Conservation (phyloP, 2,797 vertebrate genomes). For the Takifugu ocellatus region DNA sequence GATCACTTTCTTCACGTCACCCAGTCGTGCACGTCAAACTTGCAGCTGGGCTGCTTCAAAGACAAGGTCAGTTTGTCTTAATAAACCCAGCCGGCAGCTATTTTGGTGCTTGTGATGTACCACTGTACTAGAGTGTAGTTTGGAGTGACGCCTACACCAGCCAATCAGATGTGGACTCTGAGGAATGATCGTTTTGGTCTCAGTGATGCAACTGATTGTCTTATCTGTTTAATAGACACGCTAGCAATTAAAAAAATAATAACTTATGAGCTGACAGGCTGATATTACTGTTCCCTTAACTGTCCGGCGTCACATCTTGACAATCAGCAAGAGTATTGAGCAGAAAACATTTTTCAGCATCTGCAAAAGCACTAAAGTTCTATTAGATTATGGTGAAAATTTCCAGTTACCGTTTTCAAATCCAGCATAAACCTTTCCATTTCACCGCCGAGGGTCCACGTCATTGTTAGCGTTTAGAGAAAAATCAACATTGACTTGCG, state of each 20-base stretch:
- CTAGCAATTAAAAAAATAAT: no score
- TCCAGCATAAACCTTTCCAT: slow-evolving; percentile 38
- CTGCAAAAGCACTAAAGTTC: slow-evolving; percentile 13
- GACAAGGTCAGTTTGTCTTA: no score
- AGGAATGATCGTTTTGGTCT: no score
- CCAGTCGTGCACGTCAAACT: slow-evolving; percentile 5
- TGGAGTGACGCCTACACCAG: slow-evolving; percentile 2
- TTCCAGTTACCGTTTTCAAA: slow-evolving; percentile 36
- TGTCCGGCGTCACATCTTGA: no score
- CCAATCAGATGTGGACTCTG: no score
- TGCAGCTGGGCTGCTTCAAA: neutral
- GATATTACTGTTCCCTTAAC: no score
- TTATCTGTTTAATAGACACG: no score
- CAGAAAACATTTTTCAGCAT: slow-evolving; percentile 27
- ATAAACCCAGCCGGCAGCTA: no score
- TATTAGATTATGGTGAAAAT: slow-evolving; percentile 20
- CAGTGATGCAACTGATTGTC: no score
- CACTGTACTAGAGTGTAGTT: no score
- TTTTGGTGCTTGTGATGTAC: no score
- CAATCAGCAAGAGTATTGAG: slow-evolving; percentile 5
- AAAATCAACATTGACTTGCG: slow-evolving; percentile 36
- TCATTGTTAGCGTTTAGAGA: slow-evolving; percentile 46
- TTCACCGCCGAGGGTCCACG: slow-evolving; percentile 27
- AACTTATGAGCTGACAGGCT: no score
- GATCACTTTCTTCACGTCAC: slow-evolving; percentile 28